These are phyloP conservation scores for Argyresthia goedartella DNA, from an alignment of 2,888 invertebrate genomes.

Conservation along the genomic window DNA sequence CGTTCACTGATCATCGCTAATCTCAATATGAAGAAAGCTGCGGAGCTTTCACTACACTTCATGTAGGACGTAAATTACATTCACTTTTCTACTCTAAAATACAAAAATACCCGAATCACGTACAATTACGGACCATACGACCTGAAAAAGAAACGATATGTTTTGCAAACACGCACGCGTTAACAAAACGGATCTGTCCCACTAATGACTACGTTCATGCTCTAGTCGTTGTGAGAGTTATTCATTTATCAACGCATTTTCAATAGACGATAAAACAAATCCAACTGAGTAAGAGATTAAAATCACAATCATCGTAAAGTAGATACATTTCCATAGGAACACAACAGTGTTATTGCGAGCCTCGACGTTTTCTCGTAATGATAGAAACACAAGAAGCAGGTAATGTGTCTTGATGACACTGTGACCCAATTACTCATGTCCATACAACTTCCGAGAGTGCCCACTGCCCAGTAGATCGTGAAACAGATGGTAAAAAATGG, in stretches of 20 bases:
- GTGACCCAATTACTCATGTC: constrained; percentile 14
- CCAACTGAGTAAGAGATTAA: neutral
- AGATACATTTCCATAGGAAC: neutral
- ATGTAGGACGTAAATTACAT: constrained; percentile 23
- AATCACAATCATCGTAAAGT: neutral
- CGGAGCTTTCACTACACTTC: constrained; percentile 22
- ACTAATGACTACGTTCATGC: too few relatives aligned
- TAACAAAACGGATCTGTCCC: constrained; percentile 20
- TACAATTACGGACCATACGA: constrained; percentile 23
- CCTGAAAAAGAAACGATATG: constrained; percentile 21
- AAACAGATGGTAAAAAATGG: constrained; percentile 4
- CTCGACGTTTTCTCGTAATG: neutral
- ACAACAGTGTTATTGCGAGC: neutral
- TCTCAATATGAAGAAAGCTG: constrained; percentile 18
- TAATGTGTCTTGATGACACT: constrained; percentile 8
- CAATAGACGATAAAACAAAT: neutral
- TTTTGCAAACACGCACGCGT: constrained; percentile 19
- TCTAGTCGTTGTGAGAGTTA: too few relatives aligned
- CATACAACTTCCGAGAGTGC: too few relatives aligned
- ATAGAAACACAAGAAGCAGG: neutral
- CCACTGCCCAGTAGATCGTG: constrained; percentile 8
- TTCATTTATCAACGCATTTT: too few relatives aligned
- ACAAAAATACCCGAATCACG: constrained; percentile 39
- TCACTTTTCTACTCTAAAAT: constrained; percentile 24
- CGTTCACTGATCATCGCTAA: neutral